Conservation (phyloP, 2,113 vertebrate species). For the Anas platyrhynchos region DNA sequence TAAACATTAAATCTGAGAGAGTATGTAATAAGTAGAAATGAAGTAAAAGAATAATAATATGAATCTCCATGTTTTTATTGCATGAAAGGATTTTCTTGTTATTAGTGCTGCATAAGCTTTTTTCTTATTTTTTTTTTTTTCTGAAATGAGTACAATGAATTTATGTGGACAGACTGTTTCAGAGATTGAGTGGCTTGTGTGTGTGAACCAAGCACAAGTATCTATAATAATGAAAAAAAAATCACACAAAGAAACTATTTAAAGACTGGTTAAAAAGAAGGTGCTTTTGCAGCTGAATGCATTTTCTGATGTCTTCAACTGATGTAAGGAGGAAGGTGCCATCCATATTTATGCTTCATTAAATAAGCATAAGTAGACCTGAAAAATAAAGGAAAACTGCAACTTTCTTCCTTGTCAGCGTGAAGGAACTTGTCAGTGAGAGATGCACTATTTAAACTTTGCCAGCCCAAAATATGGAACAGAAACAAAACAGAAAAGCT, state of each 20-base stretch:
- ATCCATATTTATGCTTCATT: constrained; percentile 44
- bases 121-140: not conserved
- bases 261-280: constrained; percentile 22
- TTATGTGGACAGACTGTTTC: not conserved
- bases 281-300: constrained; percentile 33
- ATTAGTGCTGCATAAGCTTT: not conserved
- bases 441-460: not conserved
- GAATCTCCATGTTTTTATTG: not conserved
- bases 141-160: not conserved
- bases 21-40: accelerated
- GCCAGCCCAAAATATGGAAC: not conserved
- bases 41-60: not conserved
- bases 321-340: not conserved
- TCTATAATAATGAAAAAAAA: constrained; percentile 9
- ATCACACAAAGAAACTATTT: not conserved
- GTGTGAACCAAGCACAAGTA: not conserved
- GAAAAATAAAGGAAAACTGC: not conserved
- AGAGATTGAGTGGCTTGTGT: not conserved
- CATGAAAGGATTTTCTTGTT: not conserved
- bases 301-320: constrained; percentile 24
- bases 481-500: not conserved
- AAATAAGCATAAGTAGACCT: constrained; percentile 26
- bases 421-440: not conserved
- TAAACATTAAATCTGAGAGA: not conserved
- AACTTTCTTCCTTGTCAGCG: not conserved